Evolutionary conservation across 2,888 invertebrate genomes (phyloP).

Genomic region (Frankliniella intonsa): DNA sequence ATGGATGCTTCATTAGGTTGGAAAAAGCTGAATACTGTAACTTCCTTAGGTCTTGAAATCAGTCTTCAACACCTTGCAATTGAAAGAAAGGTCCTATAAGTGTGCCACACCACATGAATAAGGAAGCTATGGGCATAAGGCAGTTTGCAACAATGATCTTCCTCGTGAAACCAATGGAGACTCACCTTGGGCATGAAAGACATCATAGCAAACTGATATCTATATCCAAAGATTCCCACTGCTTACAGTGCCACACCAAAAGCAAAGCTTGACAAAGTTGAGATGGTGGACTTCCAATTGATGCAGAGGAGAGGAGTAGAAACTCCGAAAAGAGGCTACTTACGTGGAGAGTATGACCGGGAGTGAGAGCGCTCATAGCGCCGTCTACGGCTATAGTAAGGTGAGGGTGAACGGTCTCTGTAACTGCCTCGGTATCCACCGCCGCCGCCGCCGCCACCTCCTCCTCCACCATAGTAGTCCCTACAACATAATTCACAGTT

Average conservation of each 20-base stretch:
- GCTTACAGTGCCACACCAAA: not conserved
- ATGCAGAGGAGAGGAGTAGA: not conserved
- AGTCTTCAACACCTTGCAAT: not conserved
- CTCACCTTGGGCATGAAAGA: not conserved
- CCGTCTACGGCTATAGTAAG: slow-evolving; percentile 61
- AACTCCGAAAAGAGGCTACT: slow-evolving; percentile 48
- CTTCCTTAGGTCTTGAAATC: no score
- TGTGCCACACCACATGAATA: not conserved
- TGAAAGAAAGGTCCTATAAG: not conserved
- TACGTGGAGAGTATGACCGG: slow-evolving; percentile 73
- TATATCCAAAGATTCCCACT: not conserved
- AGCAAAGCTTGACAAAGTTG: not conserved
- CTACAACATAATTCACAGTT: slow-evolving; percentile 42
- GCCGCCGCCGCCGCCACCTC: slow-evolving; percentile 41
- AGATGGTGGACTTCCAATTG: not conserved
- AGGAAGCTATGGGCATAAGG: not conserved
- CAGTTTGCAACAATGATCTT: not conserved
- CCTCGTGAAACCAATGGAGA: not conserved
- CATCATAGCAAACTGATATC: not conserved
- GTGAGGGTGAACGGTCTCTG: slow-evolving; percentile 65
- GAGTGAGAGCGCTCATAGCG: slow-evolving; percentile 72
- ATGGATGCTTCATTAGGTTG: no score
- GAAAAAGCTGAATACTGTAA: no score
- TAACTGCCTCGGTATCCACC: slow-evolving; percentile 54
- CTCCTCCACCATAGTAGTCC: slow-evolving; percentile 44